Evolutionary conservation across 2,113 vertebrate species (phyloP).

Genomic region (Donacobius atricapilla): DNA sequence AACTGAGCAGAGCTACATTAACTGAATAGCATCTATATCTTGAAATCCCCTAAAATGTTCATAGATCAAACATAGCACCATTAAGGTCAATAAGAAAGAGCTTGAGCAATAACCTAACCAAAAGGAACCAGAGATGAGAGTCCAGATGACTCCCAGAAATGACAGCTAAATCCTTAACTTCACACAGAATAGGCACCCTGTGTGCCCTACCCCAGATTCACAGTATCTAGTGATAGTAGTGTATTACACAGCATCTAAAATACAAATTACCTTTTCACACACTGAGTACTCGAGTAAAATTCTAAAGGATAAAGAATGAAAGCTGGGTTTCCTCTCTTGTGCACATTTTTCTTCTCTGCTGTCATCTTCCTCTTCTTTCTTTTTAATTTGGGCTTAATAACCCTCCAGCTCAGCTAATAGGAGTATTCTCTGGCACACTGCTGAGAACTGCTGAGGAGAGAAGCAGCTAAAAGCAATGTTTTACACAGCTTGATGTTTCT

Average conservation of each 20-base stretch:
- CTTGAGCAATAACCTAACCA: neutral
- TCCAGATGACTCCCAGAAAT: neutral
- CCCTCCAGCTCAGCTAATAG: neutral
- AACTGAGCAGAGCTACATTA: neutral
- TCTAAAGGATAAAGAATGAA: neutral
- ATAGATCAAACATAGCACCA: neutral
- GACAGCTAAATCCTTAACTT: neutral
- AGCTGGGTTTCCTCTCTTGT: neutral
- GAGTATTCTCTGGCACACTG: neutral
- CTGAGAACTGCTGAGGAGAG: neutral
- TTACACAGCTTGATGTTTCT: neutral
- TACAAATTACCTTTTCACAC: neutral
- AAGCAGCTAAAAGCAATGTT: neutral
- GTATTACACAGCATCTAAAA: neutral
- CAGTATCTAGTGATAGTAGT: neutral
- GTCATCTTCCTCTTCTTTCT: neutral
- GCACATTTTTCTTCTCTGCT: neutral
- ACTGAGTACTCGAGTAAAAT: neutral
- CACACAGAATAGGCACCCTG: rapidly evolving
- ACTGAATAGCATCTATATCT: neutral
- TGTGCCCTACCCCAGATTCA: neutral
- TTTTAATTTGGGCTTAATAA: conserved; percentile 11
- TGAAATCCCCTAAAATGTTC: neutral
- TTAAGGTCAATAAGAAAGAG: neutral
- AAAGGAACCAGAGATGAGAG: neutral